Base-by-base conservation (phyloP, 2,888 invertebrate species). In the Coenonympha arcania region DNA sequence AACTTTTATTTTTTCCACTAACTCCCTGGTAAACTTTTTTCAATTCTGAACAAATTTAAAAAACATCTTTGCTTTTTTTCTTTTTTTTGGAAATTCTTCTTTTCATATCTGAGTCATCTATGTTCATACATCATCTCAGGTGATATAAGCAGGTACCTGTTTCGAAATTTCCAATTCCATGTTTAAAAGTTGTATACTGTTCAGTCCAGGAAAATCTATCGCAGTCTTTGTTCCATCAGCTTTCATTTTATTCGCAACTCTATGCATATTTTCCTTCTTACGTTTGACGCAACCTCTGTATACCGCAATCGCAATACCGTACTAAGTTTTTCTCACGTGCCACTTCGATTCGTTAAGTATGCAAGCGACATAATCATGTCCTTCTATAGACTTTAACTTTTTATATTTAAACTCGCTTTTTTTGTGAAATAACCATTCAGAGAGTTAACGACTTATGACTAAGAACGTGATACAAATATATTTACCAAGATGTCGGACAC, bases 401-500 rank as follows among this genome's bases (percentile, higher is more conserved):
- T 28, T 44, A 61, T 65, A 63, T 63, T 67, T 73, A 76, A 72
- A 67, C 70, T 70, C 69, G 73, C 73, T 68, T 63, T 59, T 57
- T 63, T 66, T 63, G 62, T 62, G 60, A 64, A 64, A 68, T 66
- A 62, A 69, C 71, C 67, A 68, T 73, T 68, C 66, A 65, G 57
- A 62, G 63, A 60, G 64, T 63, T 79, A 79, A 80, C 78, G 74
- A 78, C 77, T 73, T 78, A 78, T 79, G 79, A 78, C 71, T 73
- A 72, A 70, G 69, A 66, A 84, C 84, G 84, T 84, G 84, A 81
- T 79, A 68, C 63, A 78, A 79, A 81, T 81, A 77, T 67, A 70
- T 71, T 67, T 68, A 69, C 67, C 69, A 73, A 72, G 61, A 72
- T 71, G 72, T 67, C 68, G 64, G 65, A 62, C 63, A 67, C 66